Conservation (phyloP, 2,113 vertebrate species). For the Numida meleagris region DNA sequence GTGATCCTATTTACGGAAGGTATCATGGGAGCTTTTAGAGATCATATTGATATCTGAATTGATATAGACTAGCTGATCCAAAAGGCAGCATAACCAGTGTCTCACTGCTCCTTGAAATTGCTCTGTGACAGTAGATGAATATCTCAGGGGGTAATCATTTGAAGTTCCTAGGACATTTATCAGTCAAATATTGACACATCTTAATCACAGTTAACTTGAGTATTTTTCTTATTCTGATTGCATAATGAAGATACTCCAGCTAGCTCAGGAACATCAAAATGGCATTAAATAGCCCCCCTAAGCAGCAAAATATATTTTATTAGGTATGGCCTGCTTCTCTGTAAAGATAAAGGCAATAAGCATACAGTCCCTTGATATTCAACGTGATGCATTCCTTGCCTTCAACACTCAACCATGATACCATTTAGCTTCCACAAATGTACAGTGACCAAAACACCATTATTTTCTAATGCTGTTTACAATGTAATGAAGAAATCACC, state of each 20-base stretch:
- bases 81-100: not conserved
- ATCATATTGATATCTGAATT: slow-evolving; percentile 15
- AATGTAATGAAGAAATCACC: not conserved
- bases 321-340: not conserved
- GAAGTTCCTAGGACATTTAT: not conserved
- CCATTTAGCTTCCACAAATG: not conserved
- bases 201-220: accelerated
- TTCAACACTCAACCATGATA: not conserved
- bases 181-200: not conserved
- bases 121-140: not conserved
- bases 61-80: slow-evolving; percentile 23
- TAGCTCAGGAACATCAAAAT: not conserved
- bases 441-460: not conserved
- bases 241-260: not conserved
- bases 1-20: slow-evolving; percentile 36
- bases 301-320: not conserved
- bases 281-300: not conserved
- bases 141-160: not conserved
- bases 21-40: not conserved
- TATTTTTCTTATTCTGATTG: not conserved
- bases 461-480: not conserved
- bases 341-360: not conserved
- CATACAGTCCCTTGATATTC: not conserved
- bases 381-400: not conserved
- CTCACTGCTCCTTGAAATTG: not conserved